These are phyloP conservation scores for Diadema setosum DNA, from an alignment of 35 echinoderm and acorn worm species.

Conservation along the genomic window DNA sequence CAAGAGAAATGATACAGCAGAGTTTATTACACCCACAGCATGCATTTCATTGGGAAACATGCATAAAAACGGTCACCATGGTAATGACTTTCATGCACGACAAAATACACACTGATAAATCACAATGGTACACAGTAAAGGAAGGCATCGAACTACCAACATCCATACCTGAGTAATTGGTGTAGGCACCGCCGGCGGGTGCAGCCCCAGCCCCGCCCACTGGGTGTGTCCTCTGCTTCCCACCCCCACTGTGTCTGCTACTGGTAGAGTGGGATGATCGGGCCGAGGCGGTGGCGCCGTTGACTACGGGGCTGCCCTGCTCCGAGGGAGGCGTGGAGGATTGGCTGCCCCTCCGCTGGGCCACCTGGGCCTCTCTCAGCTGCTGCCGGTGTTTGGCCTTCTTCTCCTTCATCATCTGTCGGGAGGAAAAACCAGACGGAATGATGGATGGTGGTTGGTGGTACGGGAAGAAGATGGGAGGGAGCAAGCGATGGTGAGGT, in stretches of 20 bases:
- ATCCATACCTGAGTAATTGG: slow-evolving; percentile 15
- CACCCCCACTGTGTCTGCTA: slow-evolving; percentile 21
- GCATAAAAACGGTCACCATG: no score
- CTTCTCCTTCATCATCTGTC: slow-evolving; percentile 87
- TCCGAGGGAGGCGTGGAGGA: slow-evolving; percentile 38
- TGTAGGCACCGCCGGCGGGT: background rate
- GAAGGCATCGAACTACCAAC: background rate
- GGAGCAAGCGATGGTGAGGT: background rate
- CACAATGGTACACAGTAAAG: no score
- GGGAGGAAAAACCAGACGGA: background rate
- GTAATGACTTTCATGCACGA: no score
- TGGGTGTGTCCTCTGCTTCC: background rate
- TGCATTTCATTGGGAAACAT: no score
- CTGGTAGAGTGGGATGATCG: slow-evolving; percentile 15
- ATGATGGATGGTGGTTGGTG: background rate
- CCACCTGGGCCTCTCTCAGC: slow-evolving; percentile 31
- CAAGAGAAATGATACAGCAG: no score
- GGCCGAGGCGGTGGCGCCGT: background rate
- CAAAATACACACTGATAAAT: no score
- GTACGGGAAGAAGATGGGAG: background rate
- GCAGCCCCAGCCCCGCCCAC: background rate
- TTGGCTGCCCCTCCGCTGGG: background rate
- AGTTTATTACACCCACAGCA: no score
- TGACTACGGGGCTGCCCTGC: background rate
- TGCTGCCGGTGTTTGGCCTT: slow-evolving; percentile 76